These are phyloP conservation scores for Dorcus hopei DNA, from an alignment of 2,888 invertebrate species.

Conservation along the genomic window DNA sequence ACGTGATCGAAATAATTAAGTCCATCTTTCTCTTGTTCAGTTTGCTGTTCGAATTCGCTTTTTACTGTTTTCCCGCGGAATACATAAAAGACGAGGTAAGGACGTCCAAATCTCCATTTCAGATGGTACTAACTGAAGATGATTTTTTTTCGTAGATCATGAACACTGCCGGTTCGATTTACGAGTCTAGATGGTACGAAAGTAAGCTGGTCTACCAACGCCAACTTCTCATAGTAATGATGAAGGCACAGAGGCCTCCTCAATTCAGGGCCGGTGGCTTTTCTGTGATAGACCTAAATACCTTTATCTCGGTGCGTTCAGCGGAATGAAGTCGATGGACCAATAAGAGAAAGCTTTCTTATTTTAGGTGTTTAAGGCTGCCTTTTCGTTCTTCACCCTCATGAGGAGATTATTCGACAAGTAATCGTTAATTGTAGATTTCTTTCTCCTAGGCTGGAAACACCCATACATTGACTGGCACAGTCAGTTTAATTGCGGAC, in stretches of 20 bases:
- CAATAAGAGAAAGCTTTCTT: not conserved
- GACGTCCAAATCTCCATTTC: not conserved
- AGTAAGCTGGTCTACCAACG: conserved; percentile 2
- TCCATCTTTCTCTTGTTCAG: not conserved
- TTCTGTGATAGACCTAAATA: conserved; percentile 10
- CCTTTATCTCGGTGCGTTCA: conserved; percentile 11
- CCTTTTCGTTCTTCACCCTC: conserved; percentile 14
- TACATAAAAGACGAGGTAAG: conserved; percentile 6
- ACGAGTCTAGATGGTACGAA: conserved; percentile 8
- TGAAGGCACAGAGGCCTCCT: conserved; percentile 7
- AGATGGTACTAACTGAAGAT: not conserved
- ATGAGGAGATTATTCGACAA: conserved; percentile 6
- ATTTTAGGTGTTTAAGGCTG: conserved; percentile 14
- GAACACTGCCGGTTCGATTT: conserved; percentile 5
- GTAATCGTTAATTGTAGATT: not conserved
- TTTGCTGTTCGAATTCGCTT: conserved; percentile 4
- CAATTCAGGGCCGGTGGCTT: conserved; percentile 10
- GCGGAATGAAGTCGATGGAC: not conserved
- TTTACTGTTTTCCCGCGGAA: conserved; percentile 11
- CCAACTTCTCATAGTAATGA: conserved; percentile 8
- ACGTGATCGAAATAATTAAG: not conserved
- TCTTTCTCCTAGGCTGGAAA: too few species aligned
- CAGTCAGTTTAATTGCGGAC: too few species aligned
- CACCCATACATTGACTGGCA: too few species aligned
- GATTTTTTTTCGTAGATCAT: not conserved